Evolutionary conservation across 2,888 invertebrate species (phyloP), one percentile per base, ranked within the genome.

Genomic region (Ischnura elegans): DNA sequence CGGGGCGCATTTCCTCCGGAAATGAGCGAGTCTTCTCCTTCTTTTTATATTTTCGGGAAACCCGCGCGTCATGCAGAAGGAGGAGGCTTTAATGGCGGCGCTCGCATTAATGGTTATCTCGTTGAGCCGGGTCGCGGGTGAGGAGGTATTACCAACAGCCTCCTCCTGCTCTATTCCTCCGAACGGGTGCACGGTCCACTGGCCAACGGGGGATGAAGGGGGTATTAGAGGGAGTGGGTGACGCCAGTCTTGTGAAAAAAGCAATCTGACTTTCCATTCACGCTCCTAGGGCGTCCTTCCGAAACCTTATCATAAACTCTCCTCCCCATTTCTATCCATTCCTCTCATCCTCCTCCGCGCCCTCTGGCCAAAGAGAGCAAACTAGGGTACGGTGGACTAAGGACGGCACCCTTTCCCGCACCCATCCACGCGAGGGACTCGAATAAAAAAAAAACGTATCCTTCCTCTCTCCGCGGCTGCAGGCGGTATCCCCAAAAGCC

Each of bases 71-170:
- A n/a, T 76, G 76, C 36, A 76, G 76, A 61, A 61, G n/a, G 2
- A 51, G 13, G 19, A 13, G 76, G 76, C 76, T 76, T 76, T 76
- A 36, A 76, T 29, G 29, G 36, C 29, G 36, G 76, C 29, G 76
- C 51, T 51, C 36, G 76, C 76, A 76, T 76, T 76, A 76, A 76
- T 76, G 76, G 76, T 76, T 76, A 76, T 76, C 76, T 76, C 76
- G 29, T 76, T 4, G 36, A 76, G 76, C 36, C 76, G 76, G 10
- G 10, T n/a, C 76, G 76, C 76, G 76, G 2, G 51, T 13, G 51
- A 51, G 51, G 51, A 51, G 36, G 76, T 36, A 76, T 76, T 76
- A 76, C 76, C 36, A 25, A 76, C 76, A 0, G 2, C 76, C 76
- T 0, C 76, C n/a, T 51, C 51, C 6, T n/a, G n/a, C 61, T 61